A percentile compares a stretch with the other conserved stretches of the same genome.
Conservation (phyloP, 2,888 invertebrate genomes). For the Nemapogon koenigi region DNA sequence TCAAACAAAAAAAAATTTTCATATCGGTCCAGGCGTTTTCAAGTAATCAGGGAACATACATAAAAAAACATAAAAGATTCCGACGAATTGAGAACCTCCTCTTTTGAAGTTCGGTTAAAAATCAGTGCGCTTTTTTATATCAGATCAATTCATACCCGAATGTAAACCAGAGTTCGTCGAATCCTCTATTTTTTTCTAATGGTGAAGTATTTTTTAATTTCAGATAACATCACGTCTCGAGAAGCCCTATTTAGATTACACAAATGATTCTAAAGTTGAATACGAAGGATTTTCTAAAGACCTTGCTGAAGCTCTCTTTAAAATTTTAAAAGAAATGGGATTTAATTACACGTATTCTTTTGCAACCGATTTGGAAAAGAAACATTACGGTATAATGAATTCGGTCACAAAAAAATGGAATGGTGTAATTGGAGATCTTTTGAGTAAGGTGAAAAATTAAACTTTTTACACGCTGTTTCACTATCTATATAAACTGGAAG, state of each 20-base stretch:
- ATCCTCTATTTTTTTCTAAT: not conserved
- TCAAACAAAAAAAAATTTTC: too few relatives aligned
- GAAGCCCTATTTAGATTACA: constrained; percentile 75
- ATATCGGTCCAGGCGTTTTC: too few relatives aligned
- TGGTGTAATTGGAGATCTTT: constrained; percentile 42
- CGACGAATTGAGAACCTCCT: too few relatives aligned
- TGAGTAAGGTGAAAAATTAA: constrained; percentile 38
- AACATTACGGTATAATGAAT: constrained; percentile 31
- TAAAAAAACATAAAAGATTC: too few relatives aligned
- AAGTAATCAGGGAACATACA: too few relatives aligned
- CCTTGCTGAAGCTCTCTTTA: constrained; percentile 73
- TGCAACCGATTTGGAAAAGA: constrained; percentile 22
- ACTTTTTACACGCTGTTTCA: too few relatives aligned
- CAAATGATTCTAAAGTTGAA: constrained; percentile 63
- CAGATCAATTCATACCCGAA: too few relatives aligned
- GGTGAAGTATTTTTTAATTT: constrained; percentile 10
- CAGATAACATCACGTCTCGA: constrained; percentile 71
- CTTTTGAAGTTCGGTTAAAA: too few relatives aligned
- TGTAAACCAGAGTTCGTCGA: too few relatives aligned
- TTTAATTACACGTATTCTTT: constrained; percentile 43
- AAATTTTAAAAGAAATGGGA: constrained; percentile 46
- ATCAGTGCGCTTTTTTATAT: too few relatives aligned
- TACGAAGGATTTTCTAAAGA: constrained; percentile 82
- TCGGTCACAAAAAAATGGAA: constrained; percentile 39
- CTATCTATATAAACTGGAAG: too few relatives aligned